Evolutionary conservation across 2,888 invertebrate species (phyloP).

Genomic region (Dryobotodes eremita): DNA sequence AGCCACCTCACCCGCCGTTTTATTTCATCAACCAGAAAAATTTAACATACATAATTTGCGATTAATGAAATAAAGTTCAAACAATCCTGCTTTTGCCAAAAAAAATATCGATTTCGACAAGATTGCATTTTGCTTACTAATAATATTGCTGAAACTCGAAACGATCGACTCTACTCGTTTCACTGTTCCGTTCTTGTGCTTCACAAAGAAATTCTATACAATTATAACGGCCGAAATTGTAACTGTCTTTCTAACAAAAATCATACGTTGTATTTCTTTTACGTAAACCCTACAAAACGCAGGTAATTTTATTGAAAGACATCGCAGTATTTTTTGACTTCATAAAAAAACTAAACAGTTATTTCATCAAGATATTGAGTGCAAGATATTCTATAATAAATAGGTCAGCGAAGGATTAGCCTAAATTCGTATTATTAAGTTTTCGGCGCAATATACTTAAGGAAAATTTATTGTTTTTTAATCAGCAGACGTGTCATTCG

Average conservation of each 20-base stretch:
- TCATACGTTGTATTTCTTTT: slow-evolving; percentile 80
- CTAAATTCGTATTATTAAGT: slow-evolving; percentile 83
- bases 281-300: slow-evolving; percentile 84
- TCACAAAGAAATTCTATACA: slow-evolving; percentile 90
- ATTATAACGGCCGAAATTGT: slow-evolving; percentile 91
- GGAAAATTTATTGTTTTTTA: slow-evolving; percentile 87
- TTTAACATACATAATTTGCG: too few species aligned
- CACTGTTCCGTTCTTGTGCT: slow-evolving; percentile 75
- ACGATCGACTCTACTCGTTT: slow-evolving; percentile 71
- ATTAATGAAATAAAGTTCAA: neutral
- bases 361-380: slow-evolving; percentile 80
- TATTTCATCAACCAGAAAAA: neutral
- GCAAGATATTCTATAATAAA: slow-evolving; percentile 83
- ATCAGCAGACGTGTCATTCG: slow-evolving; percentile 77
- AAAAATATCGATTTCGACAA: neutral
- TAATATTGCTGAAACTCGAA: neutral
- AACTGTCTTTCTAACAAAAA: slow-evolving; percentile 88
- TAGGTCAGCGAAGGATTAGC: slow-evolving; percentile 84
- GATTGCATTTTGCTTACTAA: neutral
- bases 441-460: slow-evolving; percentile 82
- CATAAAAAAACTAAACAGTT: slow-evolving; percentile 84
- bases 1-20: neutral
- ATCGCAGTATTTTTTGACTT: slow-evolving; percentile 78
- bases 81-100: neutral
- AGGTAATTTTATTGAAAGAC: slow-evolving; percentile 87